A percentile compares a stretch with the other conserved stretches of the same genome.
Conservation (phyloP, 2,113 vertebrate species). For the pig (Sus scrofa) region T2T-Sscrofa CM000826.6:60678001-60678500, state of each 20-base stretch:
- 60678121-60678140: conserved; percentile 74
- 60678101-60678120: conserved; percentile 82
- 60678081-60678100: conserved; percentile 82
- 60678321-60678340: background rate
- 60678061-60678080: conserved; percentile 86
- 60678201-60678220: conserved; percentile 12
- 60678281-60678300: conserved; percentile 73
- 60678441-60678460: background rate
- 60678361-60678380: conserved; percentile 42
- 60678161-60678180: conserved; percentile 54
- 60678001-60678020: conserved; percentile 78
- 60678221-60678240: conserved; percentile 60
- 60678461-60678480: background rate
- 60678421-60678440: background rate
- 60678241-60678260: background rate
- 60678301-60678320: conserved; percentile 73
- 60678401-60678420: background rate
- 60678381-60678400: conserved; percentile 51
- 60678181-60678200: conserved; percentile 62
- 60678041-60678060: conserved; percentile 85
- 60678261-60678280: conserved; percentile 60
- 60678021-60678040: conserved; percentile 71
- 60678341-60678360: conserved; percentile 50
- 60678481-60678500: background rate
- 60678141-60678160: conserved; percentile 75